These are phyloP conservation scores for Actinia tenebrosa DNA, from an alignment of 64 coral and sea anemone species.

Conservation along the genomic window DNA sequence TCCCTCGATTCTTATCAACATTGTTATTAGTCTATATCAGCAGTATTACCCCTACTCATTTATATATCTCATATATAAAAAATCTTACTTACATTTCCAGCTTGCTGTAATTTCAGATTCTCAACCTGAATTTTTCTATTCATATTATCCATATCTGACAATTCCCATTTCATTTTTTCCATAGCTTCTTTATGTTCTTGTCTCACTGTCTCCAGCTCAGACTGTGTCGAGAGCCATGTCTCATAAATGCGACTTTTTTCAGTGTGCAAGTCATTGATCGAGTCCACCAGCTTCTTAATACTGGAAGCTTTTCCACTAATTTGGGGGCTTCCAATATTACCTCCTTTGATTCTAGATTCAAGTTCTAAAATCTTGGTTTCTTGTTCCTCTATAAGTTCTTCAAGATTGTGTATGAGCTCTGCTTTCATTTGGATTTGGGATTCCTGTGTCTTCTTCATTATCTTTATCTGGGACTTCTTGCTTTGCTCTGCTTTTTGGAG, in stretches of 20 bases:
- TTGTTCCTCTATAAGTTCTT: slow-evolving; percentile 87
- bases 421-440: slow-evolving; percentile 81
- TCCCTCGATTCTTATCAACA: too few species aligned
- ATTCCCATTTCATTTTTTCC: slow-evolving; percentile 46
- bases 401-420: slow-evolving; percentile 73
- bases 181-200: slow-evolving; percentile 64
- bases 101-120: slow-evolving; percentile 61
- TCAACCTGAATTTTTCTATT: slow-evolving; percentile 63
- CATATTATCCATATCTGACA: slow-evolving; percentile 75
- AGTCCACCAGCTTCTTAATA: slow-evolving; percentile 77
- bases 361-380: slow-evolving; percentile 73
- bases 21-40: too few species aligned
- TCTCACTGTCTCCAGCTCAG: slow-evolving; percentile 76
- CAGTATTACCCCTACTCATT: too few species aligned
- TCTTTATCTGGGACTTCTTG: slow-evolving; percentile 94
- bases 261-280: slow-evolving; percentile 63
- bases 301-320: slow-evolving; percentile 52
- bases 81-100: slow-evolving; percentile 12
- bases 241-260: slow-evolving; percentile 85
- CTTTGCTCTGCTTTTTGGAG: slow-evolving; percentile 88
- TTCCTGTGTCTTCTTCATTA: slow-evolving; percentile 94
- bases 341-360: slow-evolving; percentile 66
- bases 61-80: too few species aligned
- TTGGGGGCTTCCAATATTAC: slow-evolving; percentile 13
- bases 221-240: slow-evolving; percentile 82